Evolutionary conservation across 2,888 invertebrate genomes (phyloP), one percentile per base, ranked within the genome.

Genomic region (Tolmerus cingulatus): DNA sequence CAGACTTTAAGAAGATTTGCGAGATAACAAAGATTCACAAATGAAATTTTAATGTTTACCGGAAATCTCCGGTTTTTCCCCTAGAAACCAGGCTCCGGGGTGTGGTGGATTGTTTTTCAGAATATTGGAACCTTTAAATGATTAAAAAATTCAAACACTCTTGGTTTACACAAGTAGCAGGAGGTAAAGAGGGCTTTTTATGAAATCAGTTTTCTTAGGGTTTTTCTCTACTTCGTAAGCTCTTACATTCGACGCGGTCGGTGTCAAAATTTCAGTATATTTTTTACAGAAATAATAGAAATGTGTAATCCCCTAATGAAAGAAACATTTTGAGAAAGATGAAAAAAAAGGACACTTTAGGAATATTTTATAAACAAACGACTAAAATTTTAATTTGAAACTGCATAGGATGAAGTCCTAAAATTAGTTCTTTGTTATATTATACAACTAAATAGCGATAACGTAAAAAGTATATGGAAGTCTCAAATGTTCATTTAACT

Each of bases 41-140:
- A 79, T 78, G 51, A 79, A 46, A 79, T 79, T 79, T 79, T 79
- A 19, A 79, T 79, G 79, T 79, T 51, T 30, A 23, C 8, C 79
- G 55, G 51, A 79, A 46, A 46, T 46, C 14, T 16, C 43, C 12
- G 3, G 43, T 46, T 46, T 14, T 46, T 16, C 14, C 5, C 12
- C 14, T 16, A 46, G 43, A 43, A 78, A 14, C 46, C 19, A n/a
- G n/a, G 16, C 51, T 51, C 51, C 5, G 19, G 51, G n/a, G n/a
- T n/a, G 5, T 51, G n/a, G 51, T 16, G 51, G 16, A 46, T 46
- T 46, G 43, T 51, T 51, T 16, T 19, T 16, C 51, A 19, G 19
- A 51, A 51, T 51, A n/a, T n/a, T 51, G n/a, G 7, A n/a, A n/a
- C n/a, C 19, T 51, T 7, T 51, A 51, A 51, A 51, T 51, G n/a